phyloP scores from a whole-genome alignment of 2,113 vertebrate species.

The Regulus satrapa region DNA sequence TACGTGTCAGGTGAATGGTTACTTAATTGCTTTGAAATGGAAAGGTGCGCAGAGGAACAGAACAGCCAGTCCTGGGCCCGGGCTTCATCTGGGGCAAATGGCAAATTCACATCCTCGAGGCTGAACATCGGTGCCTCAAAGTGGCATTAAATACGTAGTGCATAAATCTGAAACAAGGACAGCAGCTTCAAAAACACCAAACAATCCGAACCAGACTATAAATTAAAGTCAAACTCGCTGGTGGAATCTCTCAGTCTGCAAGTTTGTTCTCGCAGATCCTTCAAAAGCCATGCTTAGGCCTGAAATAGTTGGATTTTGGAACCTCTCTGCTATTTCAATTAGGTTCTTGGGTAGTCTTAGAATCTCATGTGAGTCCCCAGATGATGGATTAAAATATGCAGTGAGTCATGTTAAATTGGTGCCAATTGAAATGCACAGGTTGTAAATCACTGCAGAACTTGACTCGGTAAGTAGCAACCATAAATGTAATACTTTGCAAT shows the following conservation, averaged over 20 bases:
- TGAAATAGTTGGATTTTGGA: constrained; percentile 13
- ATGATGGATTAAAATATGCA: constrained; percentile 52
- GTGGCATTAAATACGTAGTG: background rate
- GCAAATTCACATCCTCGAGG: background rate
- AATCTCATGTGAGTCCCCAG: constrained; percentile 24
- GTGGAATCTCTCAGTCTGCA: background rate
- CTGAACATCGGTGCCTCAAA: background rate
- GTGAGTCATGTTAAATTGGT: constrained; percentile 48
- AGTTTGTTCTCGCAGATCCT: background rate
- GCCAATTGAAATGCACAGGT: constrained; percentile 43
- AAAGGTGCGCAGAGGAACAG: background rate
- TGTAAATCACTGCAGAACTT: constrained; percentile 59
- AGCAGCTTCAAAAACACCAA: background rate
- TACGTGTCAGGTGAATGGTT: background rate
- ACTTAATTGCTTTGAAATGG: background rate
- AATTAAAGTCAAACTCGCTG: background rate
- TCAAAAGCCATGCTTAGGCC: background rate
- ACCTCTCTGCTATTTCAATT: background rate
- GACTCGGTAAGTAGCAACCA: constrained; percentile 36
- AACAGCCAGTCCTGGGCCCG: background rate
- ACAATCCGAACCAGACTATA: background rate
- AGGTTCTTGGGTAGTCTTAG: constrained; percentile 16
- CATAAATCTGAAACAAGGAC: background rate
- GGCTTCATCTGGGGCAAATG: background rate
- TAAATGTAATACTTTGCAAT: constrained; percentile 42